Percentiles rank a stretch among this genome's conserved stretches.
phyloP scores from a whole-genome alignment of 2,113 vertebrate species.

The Vimba vimba region DNA sequence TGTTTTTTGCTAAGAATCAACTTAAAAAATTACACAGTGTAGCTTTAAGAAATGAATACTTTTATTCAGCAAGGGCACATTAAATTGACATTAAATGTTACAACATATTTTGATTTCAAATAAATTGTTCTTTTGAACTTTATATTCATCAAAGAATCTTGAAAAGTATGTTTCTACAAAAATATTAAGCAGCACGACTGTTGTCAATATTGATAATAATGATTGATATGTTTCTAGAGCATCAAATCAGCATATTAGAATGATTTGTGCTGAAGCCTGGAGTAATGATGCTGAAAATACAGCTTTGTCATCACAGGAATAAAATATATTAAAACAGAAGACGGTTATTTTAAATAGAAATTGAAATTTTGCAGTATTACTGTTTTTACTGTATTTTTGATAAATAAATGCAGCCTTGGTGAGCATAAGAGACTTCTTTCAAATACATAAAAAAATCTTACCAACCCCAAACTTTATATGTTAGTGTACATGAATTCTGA shows the following conservation, averaged over 20 bases:
- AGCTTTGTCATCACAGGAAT: too few species aligned
- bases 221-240: background rate
- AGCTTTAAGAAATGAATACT: background rate
- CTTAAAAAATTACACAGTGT: too few species aligned
- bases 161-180: background rate
- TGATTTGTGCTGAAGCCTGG: too few species aligned
- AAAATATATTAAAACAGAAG: too few species aligned
- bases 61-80: background rate
- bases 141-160: background rate
- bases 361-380: too few species aligned
- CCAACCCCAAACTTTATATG: background rate
- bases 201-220: background rate
- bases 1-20: too few species aligned
- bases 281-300: too few species aligned
- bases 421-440: background rate
- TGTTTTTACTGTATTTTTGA: background rate
- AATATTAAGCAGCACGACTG: background rate
- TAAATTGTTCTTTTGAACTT: background rate
- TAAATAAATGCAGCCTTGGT: background rate
- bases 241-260: background rate
- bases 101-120: background rate
- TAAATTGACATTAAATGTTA: background rate
- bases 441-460: background rate
- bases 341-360: too few species aligned
- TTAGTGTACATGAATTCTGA: background rate